Evolutionary conservation across 1,140 invertebrate genomes (phyloP), one percentile per base, ranked within the genome.

Genomic region (Microplitis mediator): DNA sequence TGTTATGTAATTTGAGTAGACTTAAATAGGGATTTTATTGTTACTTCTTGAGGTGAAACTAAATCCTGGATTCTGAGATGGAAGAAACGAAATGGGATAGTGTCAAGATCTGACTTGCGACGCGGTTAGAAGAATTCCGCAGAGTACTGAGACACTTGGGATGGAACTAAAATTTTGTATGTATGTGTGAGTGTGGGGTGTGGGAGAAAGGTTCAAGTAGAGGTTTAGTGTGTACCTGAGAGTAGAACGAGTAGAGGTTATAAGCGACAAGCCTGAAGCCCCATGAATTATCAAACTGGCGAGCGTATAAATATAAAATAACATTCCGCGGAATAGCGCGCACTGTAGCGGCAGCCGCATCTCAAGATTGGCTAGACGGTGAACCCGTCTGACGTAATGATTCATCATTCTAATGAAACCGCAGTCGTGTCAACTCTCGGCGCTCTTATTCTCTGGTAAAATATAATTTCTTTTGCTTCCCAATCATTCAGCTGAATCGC

Each of bases 391-490:
- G 78, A 80, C 79, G 76, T 78, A 82, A 81, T 81, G 79, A 82
- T 80, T 79, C 79, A 81, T 82, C 78, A 76, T 78, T 75, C 77
- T 80, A 80, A 82, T 82, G 81, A 82, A 81, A 81, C 39, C 39
- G 39, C 39, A 45, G 39, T 11, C 39, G 62, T 54, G 67, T 62
- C 14, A 58, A 65, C 52, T 71, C 62, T 73, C 75, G 78, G 77
- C 76, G 63, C 70, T 71, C 65, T 52, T 63, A 54, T 65, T 45
- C 23, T 36, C n/a, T 39, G n/a, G 13, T 23, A 56, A 51, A 51
- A 56, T 16, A 11, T 45, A 6, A 8, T 45, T 45, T 45, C 39
- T 45, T 45, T 9, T 9, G 39, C 23, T 45, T 45, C 6, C 39
- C 2, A 45, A 45, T 45, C 39, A 45, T 45, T 45, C 11, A 45